Conservation (phyloP, 2,113 vertebrate species). For the Corydoras sp. region DNA sequence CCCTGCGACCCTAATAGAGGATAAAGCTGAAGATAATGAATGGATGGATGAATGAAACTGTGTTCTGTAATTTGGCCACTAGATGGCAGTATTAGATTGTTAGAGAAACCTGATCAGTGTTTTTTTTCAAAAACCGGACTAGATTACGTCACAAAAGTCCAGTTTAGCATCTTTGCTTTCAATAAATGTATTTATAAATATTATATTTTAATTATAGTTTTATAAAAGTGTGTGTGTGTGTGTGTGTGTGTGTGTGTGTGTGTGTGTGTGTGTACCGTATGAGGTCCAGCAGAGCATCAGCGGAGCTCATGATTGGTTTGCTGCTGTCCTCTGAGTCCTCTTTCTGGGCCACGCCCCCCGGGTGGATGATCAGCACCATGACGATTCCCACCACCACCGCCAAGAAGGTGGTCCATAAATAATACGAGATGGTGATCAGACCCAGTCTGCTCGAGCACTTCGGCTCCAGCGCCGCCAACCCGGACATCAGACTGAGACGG, state of each 20-base stretch:
- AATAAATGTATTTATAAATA: too few relatives aligned
- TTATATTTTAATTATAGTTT: too few relatives aligned
- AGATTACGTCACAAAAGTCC: too few relatives aligned
- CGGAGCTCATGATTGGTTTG: conserved; percentile 92
- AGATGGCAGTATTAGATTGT: too few relatives aligned
- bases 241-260: neutral
- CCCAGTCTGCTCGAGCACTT: conserved; percentile 93
- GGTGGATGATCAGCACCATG: conserved; percentile 94
- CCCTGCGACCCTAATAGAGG: too few relatives aligned
- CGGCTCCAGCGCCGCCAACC: conserved; percentile 88
- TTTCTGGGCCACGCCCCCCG: conserved; percentile 88
- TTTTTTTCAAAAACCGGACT: too few relatives aligned
- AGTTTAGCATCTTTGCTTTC: too few relatives aligned
- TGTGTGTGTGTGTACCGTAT: conserved; percentile 70
- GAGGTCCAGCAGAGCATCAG: conserved; percentile 90
- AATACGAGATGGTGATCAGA: conserved; percentile 91
- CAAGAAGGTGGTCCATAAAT: conserved; percentile 96
- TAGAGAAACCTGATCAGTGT: too few relatives aligned
- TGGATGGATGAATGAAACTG: too few relatives aligned
- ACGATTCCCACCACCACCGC: conserved; percentile 93
- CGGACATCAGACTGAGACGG: conserved; percentile 83
- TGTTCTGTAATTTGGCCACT: too few relatives aligned
- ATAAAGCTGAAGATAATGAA: too few relatives aligned
- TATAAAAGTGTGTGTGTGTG: too few relatives aligned
- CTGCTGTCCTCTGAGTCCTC: conserved; percentile 79